Evolutionary conservation across 2,113 vertebrate genomes (phyloP), one percentile per base, ranked within the genome.

Genomic region (Grantiella picta): DNA sequence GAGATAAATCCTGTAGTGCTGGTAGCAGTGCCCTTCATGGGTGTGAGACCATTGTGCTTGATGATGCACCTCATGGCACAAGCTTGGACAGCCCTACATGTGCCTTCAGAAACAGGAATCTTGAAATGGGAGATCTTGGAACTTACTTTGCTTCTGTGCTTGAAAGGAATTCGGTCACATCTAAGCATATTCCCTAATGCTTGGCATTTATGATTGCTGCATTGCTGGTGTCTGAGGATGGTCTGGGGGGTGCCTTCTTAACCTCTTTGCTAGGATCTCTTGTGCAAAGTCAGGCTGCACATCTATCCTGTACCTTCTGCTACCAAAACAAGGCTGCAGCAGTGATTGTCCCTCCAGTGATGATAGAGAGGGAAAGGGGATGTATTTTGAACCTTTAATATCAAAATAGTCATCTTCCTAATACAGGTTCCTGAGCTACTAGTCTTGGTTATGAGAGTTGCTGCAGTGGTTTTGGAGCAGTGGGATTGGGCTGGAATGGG

Each of bases 1-100:
- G 68, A 86, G 47, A 16, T 72, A 56, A 89, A 56, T 28, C 31
- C 52, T 59, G 17, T 15, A 27, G 25, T 24, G 7, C 45, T 73
- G 11, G 12, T 12, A 49, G 76, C 20, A 7, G 50, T 66, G 54
- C 10, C 38, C 15, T 45, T 66, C 2, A 2, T 16, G 33, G 24
- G 3, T 0, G 0, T 36, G 22, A 76, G n/a, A 12, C 36, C 15
- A 4, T 56, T 0, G 3, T 4, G 2, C 25, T 36, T 52, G n/a
- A 5, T 19, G 27, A 5, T 54, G 47, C 2, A 16, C 7, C 21
- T 8, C 0, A 1, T 45, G 59, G 28, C n/a, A 59, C 45, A 21
- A 27, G 59, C 18, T 36, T 6, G 19, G 56, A 20, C 45, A 59
- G 0, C 16, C 6, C 1, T 18, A 9, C 18, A 21, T 5, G 14